A percentile compares a stretch with the other conserved stretches of the same genome.
Evolutionary conservation across 2,797 vertebrate species (phyloP).

Genomic region (Ptychadena robeensis): DNA sequence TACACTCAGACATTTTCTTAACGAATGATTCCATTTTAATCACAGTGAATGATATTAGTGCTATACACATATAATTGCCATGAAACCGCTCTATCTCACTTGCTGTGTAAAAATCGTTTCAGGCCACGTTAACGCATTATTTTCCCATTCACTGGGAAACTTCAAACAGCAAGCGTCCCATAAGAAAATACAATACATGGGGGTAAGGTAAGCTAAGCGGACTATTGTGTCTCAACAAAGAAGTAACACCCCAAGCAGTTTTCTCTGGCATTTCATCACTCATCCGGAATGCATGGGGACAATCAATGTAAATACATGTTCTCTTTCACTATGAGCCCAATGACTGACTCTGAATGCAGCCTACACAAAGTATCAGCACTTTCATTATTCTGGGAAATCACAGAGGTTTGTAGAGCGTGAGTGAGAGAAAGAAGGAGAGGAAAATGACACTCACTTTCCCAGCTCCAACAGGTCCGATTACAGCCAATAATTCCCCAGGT

Average conservation of each 20-base stretch:
- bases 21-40: neutral
- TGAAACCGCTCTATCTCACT: neutral
- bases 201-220: conserved; percentile 27
- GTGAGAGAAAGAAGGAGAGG: neutral
- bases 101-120: neutral
- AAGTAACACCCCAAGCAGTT: conserved; percentile 46
- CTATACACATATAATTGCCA: neutral
- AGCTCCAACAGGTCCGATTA: conserved; percentile 92
- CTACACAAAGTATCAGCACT: conserved; percentile 48
- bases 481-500: conserved; percentile 83
- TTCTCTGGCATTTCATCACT: conserved; percentile 32
- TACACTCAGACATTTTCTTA: neutral
- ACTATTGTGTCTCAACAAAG: conserved; percentile 49
- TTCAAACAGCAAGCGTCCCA: neutral
- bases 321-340: conserved; percentile 27
- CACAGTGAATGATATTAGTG: neutral
- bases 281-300: conserved; percentile 47
- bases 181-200: conserved; percentile 30
- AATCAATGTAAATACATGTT: conserved; percentile 44
- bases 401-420: neutral
- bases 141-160: neutral
- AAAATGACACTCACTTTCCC: conserved; percentile 81
- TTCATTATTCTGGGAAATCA: conserved; percentile 40
- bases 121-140: neutral
- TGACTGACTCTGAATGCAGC: conserved; percentile 19